Evolutionary conservation across 2,888 invertebrate genomes (phyloP), one percentile per base, ranked within the genome.

Genomic region (Hypselothyrea guttata): DNA sequence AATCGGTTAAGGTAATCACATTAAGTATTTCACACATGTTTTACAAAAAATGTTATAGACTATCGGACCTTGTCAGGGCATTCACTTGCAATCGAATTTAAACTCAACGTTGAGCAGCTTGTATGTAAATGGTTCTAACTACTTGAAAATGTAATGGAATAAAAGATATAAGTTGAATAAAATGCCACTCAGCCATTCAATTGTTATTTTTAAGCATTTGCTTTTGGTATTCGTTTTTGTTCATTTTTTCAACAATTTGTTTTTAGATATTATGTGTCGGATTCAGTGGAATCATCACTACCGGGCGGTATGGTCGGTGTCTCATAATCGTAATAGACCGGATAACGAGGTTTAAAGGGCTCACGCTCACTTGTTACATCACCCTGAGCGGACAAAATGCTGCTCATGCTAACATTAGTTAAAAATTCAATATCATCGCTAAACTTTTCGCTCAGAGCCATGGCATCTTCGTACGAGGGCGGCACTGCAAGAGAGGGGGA

Each of bases 301-400:
- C 89, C 89, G 88, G 89, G 89, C 87, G 89, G 89, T 88, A 89
- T 89, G 70, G 86, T 88, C 82, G 89, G 89, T 69, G 89, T 89
- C 83, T 89, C 86, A 60, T 88, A 89, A 37, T 89, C 87, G 75
- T 89, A 89, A 78, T 89, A 89, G 71, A 89, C 89, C 66, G 89
- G 89, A 70, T 89, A 89, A 67, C 88, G 89, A 64, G 89, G 89
- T 74, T 89, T 88, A 68, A 89, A 89, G 51, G 86, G 78, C 66
- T 88, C 88, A 63, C 79, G 84, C 67, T 88, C 88, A 64, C 81
- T 85, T 84, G 84, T 84, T 49, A 64, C 81, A 68, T 86, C 86
- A 71, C 79, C 78, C 64, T 84, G 83, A 74, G 78, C 79, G 56
- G 81, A 84, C 70, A 86, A 85, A 61, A 89, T 87, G 71, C 88